Evolutionary conservation across 2,797 vertebrate species (phyloP).

Genomic region (Manis javanica): DNA sequence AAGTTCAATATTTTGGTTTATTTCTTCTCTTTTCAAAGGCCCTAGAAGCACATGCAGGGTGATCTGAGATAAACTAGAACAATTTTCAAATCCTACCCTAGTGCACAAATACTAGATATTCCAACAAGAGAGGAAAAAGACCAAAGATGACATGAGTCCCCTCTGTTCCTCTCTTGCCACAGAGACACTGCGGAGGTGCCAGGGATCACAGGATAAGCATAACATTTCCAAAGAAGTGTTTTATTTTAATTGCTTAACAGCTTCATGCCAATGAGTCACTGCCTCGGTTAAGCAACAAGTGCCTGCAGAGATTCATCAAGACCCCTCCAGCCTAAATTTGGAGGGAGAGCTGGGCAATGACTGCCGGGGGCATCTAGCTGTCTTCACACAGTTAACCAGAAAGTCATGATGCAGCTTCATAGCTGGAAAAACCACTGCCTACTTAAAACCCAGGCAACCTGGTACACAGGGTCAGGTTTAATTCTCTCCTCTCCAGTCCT

Average conservation of each 20-base stretch:
- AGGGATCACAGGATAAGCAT: background rate
- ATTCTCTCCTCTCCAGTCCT: background rate
- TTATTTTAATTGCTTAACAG: conserved; percentile 34
- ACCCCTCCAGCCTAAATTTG: background rate
- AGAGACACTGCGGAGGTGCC: background rate
- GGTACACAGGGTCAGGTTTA: background rate
- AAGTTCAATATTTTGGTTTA: background rate
- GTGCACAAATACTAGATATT: background rate
- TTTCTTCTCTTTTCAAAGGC: background rate
- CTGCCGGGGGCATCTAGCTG: background rate
- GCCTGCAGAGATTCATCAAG: conserved; percentile 15
- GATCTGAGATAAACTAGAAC: conserved; percentile 26
- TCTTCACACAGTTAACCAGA: background rate
- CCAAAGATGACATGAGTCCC: background rate
- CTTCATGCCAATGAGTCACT: conserved; percentile 52
- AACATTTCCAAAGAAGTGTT: conserved; percentile 28
- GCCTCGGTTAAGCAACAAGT: background rate
- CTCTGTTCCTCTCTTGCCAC: background rate
- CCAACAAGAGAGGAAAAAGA: background rate
- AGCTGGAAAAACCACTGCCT: background rate
- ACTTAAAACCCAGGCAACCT: background rate
- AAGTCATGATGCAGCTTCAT: fast-evolving
- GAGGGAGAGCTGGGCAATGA: background rate
- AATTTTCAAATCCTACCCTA: background rate
- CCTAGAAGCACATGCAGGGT: background rate